Base-by-base conservation (phyloP, 2,113 vertebrate species). In the Plotosus lineatus region DNA sequence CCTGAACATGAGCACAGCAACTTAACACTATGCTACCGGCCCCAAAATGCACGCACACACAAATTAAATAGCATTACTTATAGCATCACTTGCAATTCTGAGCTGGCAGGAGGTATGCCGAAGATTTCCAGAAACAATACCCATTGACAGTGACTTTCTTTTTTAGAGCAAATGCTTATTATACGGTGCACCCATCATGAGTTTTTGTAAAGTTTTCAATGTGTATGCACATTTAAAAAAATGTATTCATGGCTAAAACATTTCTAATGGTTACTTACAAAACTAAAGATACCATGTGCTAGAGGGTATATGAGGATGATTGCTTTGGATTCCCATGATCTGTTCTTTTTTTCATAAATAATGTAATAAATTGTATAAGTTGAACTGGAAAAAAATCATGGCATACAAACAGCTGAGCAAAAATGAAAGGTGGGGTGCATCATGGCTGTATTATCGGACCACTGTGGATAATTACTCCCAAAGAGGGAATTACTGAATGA, bases 391-490 rank as follows among this genome's bases (percentile, higher is more conserved):
- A 46, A 61, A 61, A 60, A 33, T 46, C 21, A 6, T 40, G 23
- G 23, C 23, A 65, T 65, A 4, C 33, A n/a, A 31, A 26, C 31
- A 78, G 61, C 26, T 40, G 10, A 21, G 15, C 15, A 44, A n/a
- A 12, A 3, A 75, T 31, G 10, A 71, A 60, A 65, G n/a, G 19
- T 36, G 51, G 38, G 51, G 53, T 60, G 40, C 26, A 36, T 73
- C 40, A 50, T 6, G 51, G 68, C 28, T 51, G 23, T 50, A 28
- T 53, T 81, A 33, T 42, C 4, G 46, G 58, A 51, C 58, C 26
- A 23, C 17, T 71, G 51, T 79, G 12, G 28, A 72, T n/a, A 66
- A 79, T 79, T 79, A 42, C 50, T 74, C 69, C 69, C 79, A 80
- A 80, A 80, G 33, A 42, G 69, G 69, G 44, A 74, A 63, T 21